Evolutionary conservation across 2,888 invertebrate species (phyloP), one percentile per base, ranked within the genome.

Genomic region (Shargacucullia verbasci): DNA sequence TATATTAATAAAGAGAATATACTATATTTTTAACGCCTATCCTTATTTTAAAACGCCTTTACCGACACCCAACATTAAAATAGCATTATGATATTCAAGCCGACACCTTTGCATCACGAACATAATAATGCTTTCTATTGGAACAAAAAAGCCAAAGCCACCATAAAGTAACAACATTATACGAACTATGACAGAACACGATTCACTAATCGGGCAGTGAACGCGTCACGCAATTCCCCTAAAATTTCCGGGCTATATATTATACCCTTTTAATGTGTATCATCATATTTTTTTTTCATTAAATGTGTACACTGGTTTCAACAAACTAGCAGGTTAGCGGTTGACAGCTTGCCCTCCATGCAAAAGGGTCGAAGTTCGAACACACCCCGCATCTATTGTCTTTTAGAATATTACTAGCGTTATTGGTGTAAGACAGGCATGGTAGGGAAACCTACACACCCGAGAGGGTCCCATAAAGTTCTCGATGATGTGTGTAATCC

Each of bases 131-230:
- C 38, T 15, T 68, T 11, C 0, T 1, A 43, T 8, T 29, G 4
- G 2, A 27, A 31, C 41, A 39, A 11, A 38, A 55, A 10, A 14
- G 10, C 37, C 2, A 29, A 5, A 15, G 15, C 29, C n/a, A 15
- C 12, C 38, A 47, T 37, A 65, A 66, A 52, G 29, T 57, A 65
- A 58, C 29, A 46, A 41, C 45, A 59, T 58, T 58, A 59, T 44
- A 33, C n/a, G 40, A 65, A 66, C 67, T 71, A 71, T 70, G 71
- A 65, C 66, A 65, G 50, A 41, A 37, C 66, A 70, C 45, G 66
- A 57, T 47, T 44, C 58, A 33, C 33, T 58, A 41, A 58, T 71
- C 67, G 71, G 66, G 52, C 71, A 66, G 44, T 38, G 66, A 66
- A 65, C 66, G 13, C 34, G 38, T 48, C 71, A 66, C 66, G 66